These are phyloP conservation scores for Silurus glanis DNA, from an alignment of 2,113 vertebrate genomes.

Conservation along the genomic window DNA sequence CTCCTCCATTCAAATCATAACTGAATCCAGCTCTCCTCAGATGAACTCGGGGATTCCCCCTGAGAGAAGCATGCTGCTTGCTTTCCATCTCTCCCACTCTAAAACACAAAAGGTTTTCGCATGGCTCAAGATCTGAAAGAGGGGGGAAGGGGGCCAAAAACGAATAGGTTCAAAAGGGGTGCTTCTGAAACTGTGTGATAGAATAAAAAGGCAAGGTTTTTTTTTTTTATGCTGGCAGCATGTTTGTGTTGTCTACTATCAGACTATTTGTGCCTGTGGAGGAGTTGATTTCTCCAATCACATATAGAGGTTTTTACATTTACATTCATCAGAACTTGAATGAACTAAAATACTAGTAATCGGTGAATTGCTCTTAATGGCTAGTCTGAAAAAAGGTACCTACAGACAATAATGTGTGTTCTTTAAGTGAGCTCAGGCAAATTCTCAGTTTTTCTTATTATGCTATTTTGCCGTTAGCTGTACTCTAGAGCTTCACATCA, in stretches of 20 bases:
- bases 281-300: conserved; percentile 8
- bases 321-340: conserved; percentile 7
- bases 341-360: conserved; percentile 1
- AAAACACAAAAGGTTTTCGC: conserved; percentile 43
- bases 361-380: not conserved
- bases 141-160: conserved; percentile 48
- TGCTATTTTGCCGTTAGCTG: not conserved
- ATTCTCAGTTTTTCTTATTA: not conserved
- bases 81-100: conserved; percentile 56
- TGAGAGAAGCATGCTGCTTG: conserved; percentile 50
- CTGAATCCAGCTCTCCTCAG: conserved; percentile 60
- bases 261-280: conserved; percentile 18
- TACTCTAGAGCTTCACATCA: not conserved
- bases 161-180: conserved; percentile 61
- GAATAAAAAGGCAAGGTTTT: conserved; percentile 42
- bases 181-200: conserved; percentile 51
- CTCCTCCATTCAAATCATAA: conserved; percentile 46
- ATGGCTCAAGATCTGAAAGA: conserved; percentile 63
- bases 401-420: not conserved
- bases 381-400: not conserved
- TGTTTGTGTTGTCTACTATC: conserved; percentile 43
- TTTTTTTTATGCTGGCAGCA: conserved; percentile 40
- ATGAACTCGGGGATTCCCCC: conserved; percentile 59
- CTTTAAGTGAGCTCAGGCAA: not conserved
- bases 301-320: conserved; percentile 14